A percentile compares a stretch with the other conserved stretches of the same genome.
Conservation (phyloP, 2,113 vertebrate species). For the Microcebus lehilahytsara region DNA sequence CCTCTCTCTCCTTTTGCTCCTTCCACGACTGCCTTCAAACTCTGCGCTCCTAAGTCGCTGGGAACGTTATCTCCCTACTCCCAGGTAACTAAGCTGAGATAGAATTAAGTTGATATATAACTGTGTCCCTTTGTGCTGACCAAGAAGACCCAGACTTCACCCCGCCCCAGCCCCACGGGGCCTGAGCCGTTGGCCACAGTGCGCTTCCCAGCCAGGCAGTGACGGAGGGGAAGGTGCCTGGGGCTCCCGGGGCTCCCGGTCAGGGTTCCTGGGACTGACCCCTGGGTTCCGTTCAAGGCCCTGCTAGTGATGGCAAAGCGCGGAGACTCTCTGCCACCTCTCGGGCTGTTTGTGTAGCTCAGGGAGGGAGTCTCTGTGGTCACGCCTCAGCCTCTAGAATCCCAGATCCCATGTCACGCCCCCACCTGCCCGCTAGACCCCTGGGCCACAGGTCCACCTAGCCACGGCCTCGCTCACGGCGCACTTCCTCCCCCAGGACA, state of each 20-base stretch:
- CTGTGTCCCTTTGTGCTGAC: background rate
- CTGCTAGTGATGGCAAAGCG: background rate
- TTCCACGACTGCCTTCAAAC: conserved; percentile 66
- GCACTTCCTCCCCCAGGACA: conserved; percentile 85
- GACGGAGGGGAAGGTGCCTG: background rate
- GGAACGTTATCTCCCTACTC: conserved; percentile 96
- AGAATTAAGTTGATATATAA: background rate
- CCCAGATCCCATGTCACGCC: background rate
- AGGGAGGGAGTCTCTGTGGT: background rate
- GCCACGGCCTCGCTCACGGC: background rate
- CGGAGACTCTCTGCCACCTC: background rate
- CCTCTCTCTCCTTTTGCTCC: background rate
- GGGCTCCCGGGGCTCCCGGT: background rate
- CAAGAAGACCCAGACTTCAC: background rate
- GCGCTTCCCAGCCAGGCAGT: background rate
- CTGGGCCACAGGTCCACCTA: background rate
- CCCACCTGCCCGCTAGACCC: background rate
- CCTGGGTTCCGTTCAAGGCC: background rate
- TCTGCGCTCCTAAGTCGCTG: conserved; percentile 88
- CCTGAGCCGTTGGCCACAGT: background rate
- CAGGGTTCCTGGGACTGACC: background rate
- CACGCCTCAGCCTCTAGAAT: background rate
- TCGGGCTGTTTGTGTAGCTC: background rate
- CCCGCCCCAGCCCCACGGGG: background rate
- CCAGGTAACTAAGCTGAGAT: conserved; percentile 87